Conservation (phyloP, 1,140 invertebrate species). For the Hermatobates lingyangjiaoensis region DNA sequence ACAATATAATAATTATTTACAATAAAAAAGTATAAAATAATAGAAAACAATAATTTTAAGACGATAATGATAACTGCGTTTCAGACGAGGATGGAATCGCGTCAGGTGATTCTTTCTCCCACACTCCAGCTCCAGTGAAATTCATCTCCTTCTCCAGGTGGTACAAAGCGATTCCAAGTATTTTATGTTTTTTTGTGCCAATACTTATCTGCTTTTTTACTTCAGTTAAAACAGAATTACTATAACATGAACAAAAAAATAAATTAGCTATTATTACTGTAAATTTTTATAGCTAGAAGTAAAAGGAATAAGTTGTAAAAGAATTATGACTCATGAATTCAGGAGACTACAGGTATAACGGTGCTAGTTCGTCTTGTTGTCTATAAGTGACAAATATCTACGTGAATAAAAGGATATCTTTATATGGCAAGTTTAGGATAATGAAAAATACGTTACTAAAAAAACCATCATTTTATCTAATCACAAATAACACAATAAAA, state of each 20-base stretch:
- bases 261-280: not conserved
- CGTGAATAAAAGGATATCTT: no score
- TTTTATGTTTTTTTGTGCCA: not conserved
- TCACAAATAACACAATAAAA: no score
- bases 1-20: no score
- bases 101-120: not conserved
- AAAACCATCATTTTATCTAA: no score
- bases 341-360: not conserved
- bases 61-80: not conserved
- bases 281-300: no score
- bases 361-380: not conserved
- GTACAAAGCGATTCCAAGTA: conserved; percentile 1
- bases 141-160: conserved; percentile 2
- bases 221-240: not conserved
- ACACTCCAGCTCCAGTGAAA: conserved; percentile 3
- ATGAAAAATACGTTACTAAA: no score
- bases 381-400: no score
- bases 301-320: no score
- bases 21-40: no score
- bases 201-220: not conserved
- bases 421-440: no score
- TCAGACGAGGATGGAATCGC: not conserved
- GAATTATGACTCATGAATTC: not conserved
- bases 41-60: no score
- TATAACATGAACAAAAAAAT: not conserved